Conservation (phyloP, 2,888 invertebrate species). For the Lepas anatifera region DNA sequence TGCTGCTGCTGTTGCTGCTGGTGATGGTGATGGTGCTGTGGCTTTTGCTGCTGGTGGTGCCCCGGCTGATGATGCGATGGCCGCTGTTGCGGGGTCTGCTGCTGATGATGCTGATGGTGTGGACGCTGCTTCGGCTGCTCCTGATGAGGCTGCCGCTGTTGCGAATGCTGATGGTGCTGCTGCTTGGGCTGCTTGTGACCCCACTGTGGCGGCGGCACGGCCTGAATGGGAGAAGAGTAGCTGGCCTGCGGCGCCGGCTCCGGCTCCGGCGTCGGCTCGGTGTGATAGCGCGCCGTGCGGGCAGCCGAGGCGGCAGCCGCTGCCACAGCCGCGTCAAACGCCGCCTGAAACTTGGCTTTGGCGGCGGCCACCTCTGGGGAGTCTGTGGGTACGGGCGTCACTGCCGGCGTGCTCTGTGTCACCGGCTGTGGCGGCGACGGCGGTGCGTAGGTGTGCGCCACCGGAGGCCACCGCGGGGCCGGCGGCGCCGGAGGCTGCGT, state of each 20-base stretch:
- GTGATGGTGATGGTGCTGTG: no score
- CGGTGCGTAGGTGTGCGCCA: constrained; percentile 60
- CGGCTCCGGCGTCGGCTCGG: constrained; percentile 13
- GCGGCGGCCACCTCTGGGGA: no score
- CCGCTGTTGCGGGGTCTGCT: neutral
- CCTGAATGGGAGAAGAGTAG: no score
- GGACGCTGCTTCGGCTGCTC: neutral
- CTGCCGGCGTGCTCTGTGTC: no score
- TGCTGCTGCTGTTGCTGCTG: no score
- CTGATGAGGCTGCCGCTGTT: no score
- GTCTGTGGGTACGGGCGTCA: no score
- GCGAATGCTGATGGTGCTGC: no score
- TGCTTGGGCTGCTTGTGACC: neutral
- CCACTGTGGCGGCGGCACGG: neutral
- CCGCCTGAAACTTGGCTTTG: no score
- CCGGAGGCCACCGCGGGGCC: constrained; percentile 41
- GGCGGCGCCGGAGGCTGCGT: no score
- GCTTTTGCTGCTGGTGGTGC: neutral
- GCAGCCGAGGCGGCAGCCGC: constrained; percentile 21
- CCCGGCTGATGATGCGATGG: neutral
- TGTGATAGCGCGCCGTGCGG: constrained; percentile 13
- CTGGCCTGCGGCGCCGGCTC: constrained; percentile 14
- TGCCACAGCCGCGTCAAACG: constrained; percentile 31
- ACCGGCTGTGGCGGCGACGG: constrained; percentile 48
- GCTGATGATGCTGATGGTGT: neutral